Evolutionary conservation across 92 coral and sea anemone species (phyloP), one percentile per base, ranked within the genome.

Genomic region (Isaurus tuberculatus): DNA sequence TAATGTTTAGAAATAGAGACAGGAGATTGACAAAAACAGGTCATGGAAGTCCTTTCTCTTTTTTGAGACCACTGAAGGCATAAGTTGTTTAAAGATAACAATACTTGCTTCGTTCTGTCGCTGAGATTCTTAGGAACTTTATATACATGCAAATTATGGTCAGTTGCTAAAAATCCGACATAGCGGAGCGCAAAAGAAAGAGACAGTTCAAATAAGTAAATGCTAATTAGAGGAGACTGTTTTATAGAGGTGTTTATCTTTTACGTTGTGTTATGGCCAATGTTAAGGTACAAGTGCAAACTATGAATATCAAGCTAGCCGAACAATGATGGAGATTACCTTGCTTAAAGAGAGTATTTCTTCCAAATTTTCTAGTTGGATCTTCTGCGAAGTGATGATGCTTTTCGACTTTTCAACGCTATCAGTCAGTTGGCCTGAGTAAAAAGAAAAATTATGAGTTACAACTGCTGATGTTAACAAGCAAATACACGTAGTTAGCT

Each of bases 301-400:
- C n/a, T n/a, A n/a, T 40, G 46, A 40, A 40, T 40, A 40, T 40
- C 22, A 6, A 22, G 17, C 5, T 17, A 15, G 6, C 63, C 0
- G 34, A 6, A 16, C 4, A 16, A 74, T 3, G 6, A 4, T 29
- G 2, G 27, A 55, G 63, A n/a, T 23, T 65, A 96, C 99, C 98
- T 94, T 92, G 73, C 87, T 87, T 34, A 81, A 79, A 28, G 85
- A 10, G 63, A 94, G 89, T 92, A 96, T 86, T 79, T 96, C 98
- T 78, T 91, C 92, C 15, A 90, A 86, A 74, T 88, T 96, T 70
- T 94, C 86, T 19, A 96, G 65, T 70, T 92, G 91, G 46, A 92
- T 90, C 65, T 93, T 91, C 75, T 87, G 90, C n/a, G 98, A 93
- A 3, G 95, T 88, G 55, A 93, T 91, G 70, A 90, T 85, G 87